Conservation (phyloP, 2,888 invertebrate species). For the Cryptocephalus moraei region DNA sequence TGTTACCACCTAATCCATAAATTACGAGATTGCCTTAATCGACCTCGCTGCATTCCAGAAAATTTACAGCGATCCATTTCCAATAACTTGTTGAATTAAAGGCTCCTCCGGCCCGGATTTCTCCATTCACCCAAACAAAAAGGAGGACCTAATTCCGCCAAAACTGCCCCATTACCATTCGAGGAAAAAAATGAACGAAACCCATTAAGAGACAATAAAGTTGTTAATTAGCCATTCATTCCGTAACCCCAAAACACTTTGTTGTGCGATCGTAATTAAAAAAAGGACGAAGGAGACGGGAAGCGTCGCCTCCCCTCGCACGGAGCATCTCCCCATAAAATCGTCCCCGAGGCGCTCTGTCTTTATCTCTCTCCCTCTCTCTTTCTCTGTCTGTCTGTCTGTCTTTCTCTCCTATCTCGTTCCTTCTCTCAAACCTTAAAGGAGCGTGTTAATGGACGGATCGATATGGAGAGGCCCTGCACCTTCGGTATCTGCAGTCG, state of each 20-base stretch:
- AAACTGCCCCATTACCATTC: conserved; percentile 1
- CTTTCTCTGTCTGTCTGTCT: too few species aligned
- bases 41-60: too few species aligned
- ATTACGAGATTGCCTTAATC: too few species aligned
- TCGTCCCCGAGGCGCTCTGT: conserved; percentile 3
- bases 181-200: too few species aligned
- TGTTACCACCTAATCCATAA: too few species aligned
- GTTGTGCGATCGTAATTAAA: conserved; percentile 12
- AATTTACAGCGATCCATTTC: too few species aligned
- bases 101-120: too few species aligned
- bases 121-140: too few species aligned
- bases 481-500: conserved; percentile 4
- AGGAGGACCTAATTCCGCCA: background rate
- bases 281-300: conserved; percentile 6
- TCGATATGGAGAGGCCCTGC: conserved; percentile 10
- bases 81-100: too few species aligned
- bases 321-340: conserved; percentile 11
- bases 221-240: conserved; percentile 7
- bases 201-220: conserved; percentile 3
- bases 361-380: too few species aligned
- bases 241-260: conserved; percentile 6
- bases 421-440: conserved; percentile 4
- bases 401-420: too few species aligned
- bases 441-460: conserved; percentile 12
- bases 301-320: conserved; percentile 6